A percentile compares a stretch with the other conserved stretches of the same genome.
Conservation (phyloP, 2,797 vertebrate genomes). For the Phoxinus dragarum region DNA sequence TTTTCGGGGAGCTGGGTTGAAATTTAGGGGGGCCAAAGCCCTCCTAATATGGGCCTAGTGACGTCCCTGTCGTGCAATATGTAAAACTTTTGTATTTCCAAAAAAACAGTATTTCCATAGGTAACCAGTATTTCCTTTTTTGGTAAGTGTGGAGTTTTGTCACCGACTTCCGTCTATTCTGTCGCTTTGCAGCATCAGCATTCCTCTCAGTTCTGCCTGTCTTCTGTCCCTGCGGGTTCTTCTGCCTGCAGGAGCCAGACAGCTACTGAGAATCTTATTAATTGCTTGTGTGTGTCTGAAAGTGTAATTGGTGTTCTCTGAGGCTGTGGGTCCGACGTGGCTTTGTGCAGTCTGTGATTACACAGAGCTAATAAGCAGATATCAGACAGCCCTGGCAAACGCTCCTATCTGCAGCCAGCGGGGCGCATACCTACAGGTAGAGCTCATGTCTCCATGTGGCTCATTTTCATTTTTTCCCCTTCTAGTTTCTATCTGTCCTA, state of each 20-base stretch:
- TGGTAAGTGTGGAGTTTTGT: background rate
- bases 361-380: conserved; percentile 70
- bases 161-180: background rate
- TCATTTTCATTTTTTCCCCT: conserved; percentile 67
- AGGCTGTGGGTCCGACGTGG: conserved; percentile 59
- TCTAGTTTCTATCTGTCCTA: conserved; percentile 25
- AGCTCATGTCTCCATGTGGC: conserved; percentile 81
- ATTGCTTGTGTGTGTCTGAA: conserved; percentile 51
- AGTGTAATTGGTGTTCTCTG: conserved; percentile 47
- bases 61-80: no score
- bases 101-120: background rate
- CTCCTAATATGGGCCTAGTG: no score
- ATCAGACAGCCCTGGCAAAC: conserved; percentile 45
- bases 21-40: no score
- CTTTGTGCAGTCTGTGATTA: conserved; percentile 75
- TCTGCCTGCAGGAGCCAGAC: conserved; percentile 77
- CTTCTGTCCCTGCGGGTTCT: conserved; percentile 3
- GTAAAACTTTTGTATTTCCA: background rate
- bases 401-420: conserved; percentile 79
- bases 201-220: conserved; percentile 2
- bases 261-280: conserved; percentile 76
- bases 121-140: background rate
- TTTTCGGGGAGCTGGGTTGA: no score
- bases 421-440: conserved; percentile 82
- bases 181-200: conserved; percentile 2